A percentile compares a stretch with the other conserved stretches of the same genome.
phyloP scores from a whole-genome alignment of 2,888 invertebrate species.

The Spicauda simplicius region DNA sequence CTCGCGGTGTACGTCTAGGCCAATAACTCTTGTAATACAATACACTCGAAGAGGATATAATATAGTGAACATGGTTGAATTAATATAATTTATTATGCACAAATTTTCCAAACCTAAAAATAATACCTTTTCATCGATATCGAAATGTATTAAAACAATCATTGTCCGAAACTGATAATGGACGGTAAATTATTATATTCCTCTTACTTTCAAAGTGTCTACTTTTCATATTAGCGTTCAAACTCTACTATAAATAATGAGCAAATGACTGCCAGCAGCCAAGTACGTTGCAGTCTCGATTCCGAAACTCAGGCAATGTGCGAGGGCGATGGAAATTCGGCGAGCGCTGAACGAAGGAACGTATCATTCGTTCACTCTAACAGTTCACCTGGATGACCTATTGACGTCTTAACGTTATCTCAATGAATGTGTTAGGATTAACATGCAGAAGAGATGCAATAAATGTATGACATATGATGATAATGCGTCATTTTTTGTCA shows the following conservation, averaged over 20 bases:
- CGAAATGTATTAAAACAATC: neutral
- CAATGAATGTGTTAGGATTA: neutral
- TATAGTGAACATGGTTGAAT: neutral
- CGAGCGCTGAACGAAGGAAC: conserved; percentile 48
- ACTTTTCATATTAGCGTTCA: conserved; percentile 9
- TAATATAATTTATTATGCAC: neutral
- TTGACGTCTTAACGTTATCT: neutral
- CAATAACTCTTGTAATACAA: neutral
- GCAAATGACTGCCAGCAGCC: conserved; percentile 66
- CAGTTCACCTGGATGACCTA: neutral
- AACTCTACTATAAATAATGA: conserved; percentile 43
- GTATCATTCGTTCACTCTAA: neutral
- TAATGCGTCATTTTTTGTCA: neutral
- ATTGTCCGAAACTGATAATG: conserved; percentile 20
- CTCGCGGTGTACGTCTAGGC: conserved; percentile 9
- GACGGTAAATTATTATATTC: conserved; percentile 30
- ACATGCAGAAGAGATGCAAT: neutral
- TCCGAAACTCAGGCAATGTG: conserved; percentile 54
- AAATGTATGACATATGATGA: neutral
- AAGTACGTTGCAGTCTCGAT: conserved; percentile 46
- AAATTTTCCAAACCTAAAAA: conserved; percentile 10
- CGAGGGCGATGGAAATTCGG: conserved; percentile 46
- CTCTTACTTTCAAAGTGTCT: neutral
- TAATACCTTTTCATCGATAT: conserved; percentile 1
- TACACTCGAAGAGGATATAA: conserved; percentile 10